A percentile compares a stretch with the other conserved stretches of the same genome.
These are phyloP conservation scores for Thalassarche chlororhynchos DNA, from an alignment of 2,113 vertebrate species.

Conservation along the genomic window DNA sequence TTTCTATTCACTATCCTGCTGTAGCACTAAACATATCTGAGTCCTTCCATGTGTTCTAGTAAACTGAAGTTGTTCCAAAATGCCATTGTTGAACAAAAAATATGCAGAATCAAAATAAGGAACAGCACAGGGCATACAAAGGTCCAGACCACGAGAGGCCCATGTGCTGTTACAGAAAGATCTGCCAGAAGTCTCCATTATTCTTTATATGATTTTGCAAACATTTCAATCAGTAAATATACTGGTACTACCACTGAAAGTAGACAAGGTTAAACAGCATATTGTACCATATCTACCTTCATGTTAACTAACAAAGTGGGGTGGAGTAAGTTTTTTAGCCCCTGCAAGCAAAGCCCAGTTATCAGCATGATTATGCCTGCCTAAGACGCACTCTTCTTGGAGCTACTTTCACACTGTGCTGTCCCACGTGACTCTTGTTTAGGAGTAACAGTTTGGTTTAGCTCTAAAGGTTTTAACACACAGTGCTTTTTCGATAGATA, in stretches of 20 bases:
- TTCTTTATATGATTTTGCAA: neutral
- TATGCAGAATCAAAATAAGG: neutral
- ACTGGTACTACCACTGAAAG: neutral
- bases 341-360: neutral
- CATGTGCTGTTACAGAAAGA: neutral
- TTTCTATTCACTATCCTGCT: neutral
- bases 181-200: neutral
- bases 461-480: neutral
- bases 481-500: neutral
- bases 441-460: neutral
- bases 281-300: neutral
- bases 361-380: fast-evolving
- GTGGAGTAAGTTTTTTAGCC: neutral
- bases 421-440: neutral
- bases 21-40: slow-evolving; percentile 33
- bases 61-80: slow-evolving; percentile 28
- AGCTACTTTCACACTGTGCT: neutral
- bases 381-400: neutral
- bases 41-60: slow-evolving; percentile 10
- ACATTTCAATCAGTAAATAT: neutral
- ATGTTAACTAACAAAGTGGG: neutral
- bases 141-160: neutral
- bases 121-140: neutral
- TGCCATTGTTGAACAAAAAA: neutral
- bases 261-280: neutral